Evolutionary conservation across 1,140 invertebrate genomes (phyloP).

Genomic region (Pseudomyrmex sp.): DNA sequence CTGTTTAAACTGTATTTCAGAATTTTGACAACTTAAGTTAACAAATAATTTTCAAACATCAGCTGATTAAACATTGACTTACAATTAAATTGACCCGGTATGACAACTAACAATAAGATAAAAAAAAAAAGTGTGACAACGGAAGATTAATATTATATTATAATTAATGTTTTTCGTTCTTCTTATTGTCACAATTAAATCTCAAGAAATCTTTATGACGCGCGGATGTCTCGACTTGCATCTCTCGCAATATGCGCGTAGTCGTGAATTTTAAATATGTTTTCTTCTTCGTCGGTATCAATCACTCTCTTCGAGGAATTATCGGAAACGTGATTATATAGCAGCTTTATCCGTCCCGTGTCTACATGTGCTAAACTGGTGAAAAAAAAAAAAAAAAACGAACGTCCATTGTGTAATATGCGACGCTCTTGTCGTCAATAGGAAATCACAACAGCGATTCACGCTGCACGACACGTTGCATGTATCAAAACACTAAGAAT

Average conservation of each 20-base stretch:
- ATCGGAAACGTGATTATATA: neutral
- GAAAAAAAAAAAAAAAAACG: slow-evolving; percentile 77
- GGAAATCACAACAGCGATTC: slow-evolving; percentile 64
- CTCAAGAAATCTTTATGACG: neutral
- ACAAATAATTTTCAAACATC: too few relatives aligned
- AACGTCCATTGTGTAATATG: slow-evolving; percentile 64
- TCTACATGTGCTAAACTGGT: slow-evolving; percentile 56
- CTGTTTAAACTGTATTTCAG: too few relatives aligned
- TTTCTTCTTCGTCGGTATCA: slow-evolving; percentile 32
- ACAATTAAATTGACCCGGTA: too few relatives aligned
- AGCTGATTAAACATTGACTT: too few relatives aligned
- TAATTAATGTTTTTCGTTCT: too few relatives aligned
- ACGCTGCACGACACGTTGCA: slow-evolving; percentile 35
- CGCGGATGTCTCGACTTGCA: too few relatives aligned
- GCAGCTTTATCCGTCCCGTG: slow-evolving; percentile 12
- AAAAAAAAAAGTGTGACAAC: too few relatives aligned
- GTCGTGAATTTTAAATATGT: slow-evolving; percentile 31
- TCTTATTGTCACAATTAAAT: too few relatives aligned
- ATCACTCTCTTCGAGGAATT: slow-evolving; percentile 1
- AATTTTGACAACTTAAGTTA: too few relatives aligned
- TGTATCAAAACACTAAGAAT: slow-evolving; percentile 59
- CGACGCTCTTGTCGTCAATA: slow-evolving; percentile 54
- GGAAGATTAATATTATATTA: too few relatives aligned
- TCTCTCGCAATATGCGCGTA: neutral
- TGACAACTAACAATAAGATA: too few relatives aligned